A percentile compares a stretch with the other conserved stretches of the same genome.
Conservation (phyloP, 2,797 vertebrate genomes). For the Sphenodon punctatus region DNA sequence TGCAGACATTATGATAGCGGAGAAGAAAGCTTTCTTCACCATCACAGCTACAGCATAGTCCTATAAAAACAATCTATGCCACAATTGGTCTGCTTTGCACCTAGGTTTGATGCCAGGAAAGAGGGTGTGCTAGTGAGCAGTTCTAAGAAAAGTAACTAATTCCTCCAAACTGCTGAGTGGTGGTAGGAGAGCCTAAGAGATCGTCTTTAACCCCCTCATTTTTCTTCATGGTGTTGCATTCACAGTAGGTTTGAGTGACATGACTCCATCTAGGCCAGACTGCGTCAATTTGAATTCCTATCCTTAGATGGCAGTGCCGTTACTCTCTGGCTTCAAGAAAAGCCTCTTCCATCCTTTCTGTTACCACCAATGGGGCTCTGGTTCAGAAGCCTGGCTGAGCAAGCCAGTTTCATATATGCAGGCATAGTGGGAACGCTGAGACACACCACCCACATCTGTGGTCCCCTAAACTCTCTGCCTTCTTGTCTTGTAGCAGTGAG, state of each 20-base stretch:
- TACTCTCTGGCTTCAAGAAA: not conserved
- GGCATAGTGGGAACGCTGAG: not conserved
- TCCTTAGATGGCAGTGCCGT: no score
- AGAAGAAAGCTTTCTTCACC: no score
- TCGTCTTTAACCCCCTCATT: not conserved
- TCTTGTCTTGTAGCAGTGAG: conserved; percentile 74
- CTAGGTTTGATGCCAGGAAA: no score
- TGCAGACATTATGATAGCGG: no score
- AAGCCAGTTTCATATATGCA: not conserved
- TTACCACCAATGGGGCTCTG: not conserved
- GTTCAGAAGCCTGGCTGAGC: not conserved
- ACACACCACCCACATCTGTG: not conserved
- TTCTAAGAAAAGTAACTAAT: not conserved
- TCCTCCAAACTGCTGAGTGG: not conserved
- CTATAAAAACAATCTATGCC: no score
- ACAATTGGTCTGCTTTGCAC: no score
- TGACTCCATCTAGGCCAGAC: not conserved
- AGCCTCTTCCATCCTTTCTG: not conserved
- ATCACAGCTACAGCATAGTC: no score
- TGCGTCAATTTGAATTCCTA: no score
- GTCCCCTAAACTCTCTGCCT: not conserved
- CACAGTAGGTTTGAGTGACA: not conserved
- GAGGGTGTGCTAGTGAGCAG: not conserved
- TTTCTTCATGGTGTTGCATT: not conserved
- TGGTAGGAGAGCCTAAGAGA: not conserved